phyloP scores from a whole-genome alignment of 2,797 vertebrate genomes.

The Mareca penelope region DNA sequence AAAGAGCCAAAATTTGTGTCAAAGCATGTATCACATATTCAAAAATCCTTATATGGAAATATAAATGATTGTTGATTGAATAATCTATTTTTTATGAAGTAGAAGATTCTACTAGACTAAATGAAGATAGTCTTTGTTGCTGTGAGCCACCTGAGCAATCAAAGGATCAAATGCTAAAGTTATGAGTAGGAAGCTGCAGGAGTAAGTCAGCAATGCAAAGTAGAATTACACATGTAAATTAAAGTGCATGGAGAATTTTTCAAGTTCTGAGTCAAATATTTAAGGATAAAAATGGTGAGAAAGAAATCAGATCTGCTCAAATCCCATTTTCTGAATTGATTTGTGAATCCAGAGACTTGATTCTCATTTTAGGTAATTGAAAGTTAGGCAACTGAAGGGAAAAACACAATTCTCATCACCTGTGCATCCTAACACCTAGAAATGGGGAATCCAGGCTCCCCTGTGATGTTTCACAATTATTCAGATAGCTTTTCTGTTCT shows the following conservation, averaged over 20 bases:
- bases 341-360: background rate
- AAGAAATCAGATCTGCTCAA: background rate
- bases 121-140: background rate
- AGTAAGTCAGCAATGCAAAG: constrained; percentile 8
- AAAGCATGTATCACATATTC: background rate
- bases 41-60: background rate
- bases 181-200: constrained; percentile 6
- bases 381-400: background rate
- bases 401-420: background rate
- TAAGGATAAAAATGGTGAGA: background rate
- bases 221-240: constrained; percentile 29
- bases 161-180: background rate
- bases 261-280: background rate
- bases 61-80: background rate
- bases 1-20: background rate
- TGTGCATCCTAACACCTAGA: background rate
- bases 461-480: background rate
- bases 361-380: background rate
- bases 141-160: background rate
- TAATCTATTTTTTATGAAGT: background rate
- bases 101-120: background rate
- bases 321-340: background rate
- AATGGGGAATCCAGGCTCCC: background rate
- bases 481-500: background rate
- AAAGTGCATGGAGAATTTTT: constrained; percentile 3